Evolutionary conservation across 2,113 vertebrate species (phyloP).

Genomic region (Cathartes aura): DNA sequence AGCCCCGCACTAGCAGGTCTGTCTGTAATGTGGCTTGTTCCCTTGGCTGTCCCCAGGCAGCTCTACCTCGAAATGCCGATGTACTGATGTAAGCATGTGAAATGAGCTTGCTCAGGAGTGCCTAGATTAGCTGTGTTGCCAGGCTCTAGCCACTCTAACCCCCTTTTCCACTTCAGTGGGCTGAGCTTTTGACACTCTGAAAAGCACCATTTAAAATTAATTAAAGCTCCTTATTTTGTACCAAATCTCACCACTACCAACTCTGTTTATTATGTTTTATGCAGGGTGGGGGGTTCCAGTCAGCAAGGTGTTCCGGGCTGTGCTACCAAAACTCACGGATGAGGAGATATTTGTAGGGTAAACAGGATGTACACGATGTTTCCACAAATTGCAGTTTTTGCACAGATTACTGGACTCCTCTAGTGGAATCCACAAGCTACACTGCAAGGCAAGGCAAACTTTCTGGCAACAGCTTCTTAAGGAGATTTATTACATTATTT

Average conservation of each 20-base stretch:
- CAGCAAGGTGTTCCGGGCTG: conserved; percentile 51
- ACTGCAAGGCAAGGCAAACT: neutral
- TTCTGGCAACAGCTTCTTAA: neutral
- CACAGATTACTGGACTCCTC: neutral
- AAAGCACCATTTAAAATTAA: conserved; percentile 99
- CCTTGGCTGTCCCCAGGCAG: conserved; percentile 66
- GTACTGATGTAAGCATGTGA: conserved; percentile 92
- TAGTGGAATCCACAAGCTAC: neutral
- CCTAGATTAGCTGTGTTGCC: conserved; percentile 91
- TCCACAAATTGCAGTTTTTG: neutral
- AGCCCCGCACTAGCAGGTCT: conserved; percentile 27
- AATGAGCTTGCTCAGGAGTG: conserved; percentile 86
- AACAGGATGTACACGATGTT: neutral
- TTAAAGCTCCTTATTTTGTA: conserved; percentile 90
- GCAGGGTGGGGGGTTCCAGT: conserved; percentile 30
- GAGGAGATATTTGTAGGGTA: conserved; percentile 5
- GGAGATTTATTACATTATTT: neutral
- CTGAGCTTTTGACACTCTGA: conserved; percentile 89
- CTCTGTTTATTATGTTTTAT: conserved; percentile 74
- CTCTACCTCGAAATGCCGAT: conserved; percentile 83
- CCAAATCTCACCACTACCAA: conserved; percentile 76
- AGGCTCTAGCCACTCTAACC: conserved; percentile 87
- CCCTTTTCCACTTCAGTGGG: conserved; percentile 92
- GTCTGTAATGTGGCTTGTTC: conserved; percentile 3
- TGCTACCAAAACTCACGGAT: conserved; percentile 1